Evolutionary conservation across 2,888 invertebrate species (phyloP), one percentile per base, ranked within the genome.

Genomic region (Dendrolimus pini): DNA sequence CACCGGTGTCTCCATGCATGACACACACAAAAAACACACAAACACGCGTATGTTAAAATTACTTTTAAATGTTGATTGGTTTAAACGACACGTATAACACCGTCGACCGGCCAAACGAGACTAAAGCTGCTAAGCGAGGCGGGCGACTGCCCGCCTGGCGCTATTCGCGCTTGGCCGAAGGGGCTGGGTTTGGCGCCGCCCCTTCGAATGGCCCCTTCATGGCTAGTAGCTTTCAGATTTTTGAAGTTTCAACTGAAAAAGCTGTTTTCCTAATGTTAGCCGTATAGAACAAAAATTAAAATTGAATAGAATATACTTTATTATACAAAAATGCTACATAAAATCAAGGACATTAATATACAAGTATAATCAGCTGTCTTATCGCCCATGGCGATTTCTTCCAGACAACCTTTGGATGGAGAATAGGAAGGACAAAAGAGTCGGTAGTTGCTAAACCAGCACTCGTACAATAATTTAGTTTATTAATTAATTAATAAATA

Each of bases 1-100:
- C 77, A 73, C 80, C 81, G 73, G 68, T 64, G 65, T 63, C 74
- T 74, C 77, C 74, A 79, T 82, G 77, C 87, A 87, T 87, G 78
- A 74, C 86, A 87, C 85, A 78, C 78, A 80, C 61, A 57, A 64
- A 69, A 68, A 61, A 59, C 60, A 58, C 60, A 57, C 54, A 68
- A 70, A 68, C 72, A 73, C 61, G 59, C 57, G 59, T 61, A 61
- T 59, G 58, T 30, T 30, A 30, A n/a, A 54, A 54, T 41, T 62
- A 64, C 57, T 62, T 59, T 54, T 60, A 53, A 59, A 58, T 54
- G 61, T 58, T 41, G 54, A 58, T 58, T 61, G 58, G 52, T 59
- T 54, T 59, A 64, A 54, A 60, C 65, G 72, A 71, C 80, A 71
- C 18, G 47, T 47, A 10, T 54, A 9, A 47, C 47, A 3, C 47